These are phyloP conservation scores for Ophiodon elongatus DNA, from an alignment of 2,113 vertebrate genomes.

Conservation along the genomic window DNA sequence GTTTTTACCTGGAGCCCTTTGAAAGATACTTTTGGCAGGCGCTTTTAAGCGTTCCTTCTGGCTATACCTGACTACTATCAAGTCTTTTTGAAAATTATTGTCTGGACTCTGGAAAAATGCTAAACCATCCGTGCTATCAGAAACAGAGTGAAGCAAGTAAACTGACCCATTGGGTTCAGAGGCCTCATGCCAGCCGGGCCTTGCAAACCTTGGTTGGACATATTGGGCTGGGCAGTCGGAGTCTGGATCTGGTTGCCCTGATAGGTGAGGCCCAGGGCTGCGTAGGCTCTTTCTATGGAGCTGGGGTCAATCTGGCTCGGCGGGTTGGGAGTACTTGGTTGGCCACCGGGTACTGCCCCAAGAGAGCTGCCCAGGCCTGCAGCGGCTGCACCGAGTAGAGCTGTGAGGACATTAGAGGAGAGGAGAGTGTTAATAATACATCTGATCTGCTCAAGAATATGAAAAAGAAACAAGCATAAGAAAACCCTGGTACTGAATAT, in stretches of 20 bases:
- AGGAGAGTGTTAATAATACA: conserved; percentile 15
- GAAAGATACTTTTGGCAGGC: background rate
- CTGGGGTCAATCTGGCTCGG: conserved; percentile 97
- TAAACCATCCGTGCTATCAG: background rate
- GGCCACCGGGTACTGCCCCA: conserved; percentile 89
- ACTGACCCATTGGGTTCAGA: conserved; percentile 89
- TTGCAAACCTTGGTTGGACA: conserved; percentile 85
- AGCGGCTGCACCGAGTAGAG: conserved; percentile 88
- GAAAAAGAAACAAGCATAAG: background rate
- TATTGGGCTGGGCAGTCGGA: conserved; percentile 86
- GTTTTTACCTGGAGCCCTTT: background rate
- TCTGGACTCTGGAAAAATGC: background rate
- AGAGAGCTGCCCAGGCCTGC: conserved; percentile 89
- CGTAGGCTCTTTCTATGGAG: conserved; percentile 97
- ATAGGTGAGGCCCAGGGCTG: conserved; percentile 96
- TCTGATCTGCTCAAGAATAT: background rate
- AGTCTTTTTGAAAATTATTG: background rate
- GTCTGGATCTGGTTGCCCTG: conserved; percentile 95
- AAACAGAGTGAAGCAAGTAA: background rate
- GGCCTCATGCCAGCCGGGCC: conserved; percentile 90
- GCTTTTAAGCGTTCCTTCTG: background rate
- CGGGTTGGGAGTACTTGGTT: conserved; percentile 90
- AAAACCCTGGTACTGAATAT: background rate
- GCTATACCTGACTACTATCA: background rate
- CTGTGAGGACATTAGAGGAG: conserved; percentile 76